Percentiles rank a stretch among this genome's conserved stretches.
Conservation (phyloP, 1,140 invertebrate genomes). For the Procambarus clarkii region DNA sequence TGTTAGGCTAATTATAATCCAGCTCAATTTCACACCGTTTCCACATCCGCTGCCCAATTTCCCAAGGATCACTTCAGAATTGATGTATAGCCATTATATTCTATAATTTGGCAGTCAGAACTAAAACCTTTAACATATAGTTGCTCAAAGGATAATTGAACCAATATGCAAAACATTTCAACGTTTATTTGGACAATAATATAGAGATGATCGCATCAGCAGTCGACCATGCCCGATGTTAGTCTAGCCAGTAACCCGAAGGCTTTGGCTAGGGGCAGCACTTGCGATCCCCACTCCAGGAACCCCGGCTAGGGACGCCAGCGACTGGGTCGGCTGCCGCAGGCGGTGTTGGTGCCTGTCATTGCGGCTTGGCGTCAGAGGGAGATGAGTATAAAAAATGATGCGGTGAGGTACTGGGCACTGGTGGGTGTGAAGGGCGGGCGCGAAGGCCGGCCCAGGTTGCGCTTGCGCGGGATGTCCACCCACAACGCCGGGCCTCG, state of each 20-base stretch:
- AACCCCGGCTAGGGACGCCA: conserved; percentile 11
- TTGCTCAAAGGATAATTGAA: too few species aligned
- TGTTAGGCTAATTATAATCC: too few species aligned
- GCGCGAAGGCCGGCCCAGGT: conserved; percentile 49
- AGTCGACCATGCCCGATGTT: conserved; percentile 59
- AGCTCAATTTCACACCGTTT: too few species aligned
- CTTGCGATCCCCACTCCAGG: conserved; percentile 48
- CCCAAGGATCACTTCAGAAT: too few species aligned
- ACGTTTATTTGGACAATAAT: conserved; percentile 64
- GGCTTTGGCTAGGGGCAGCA: conserved; percentile 18
- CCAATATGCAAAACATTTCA: conserved; percentile 48
- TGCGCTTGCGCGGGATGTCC: conserved; percentile 44
- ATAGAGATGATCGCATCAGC: conserved; percentile 60
- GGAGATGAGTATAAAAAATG: conserved; percentile 68
- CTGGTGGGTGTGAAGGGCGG: conserved; percentile 62
- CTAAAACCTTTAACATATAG: too few species aligned
- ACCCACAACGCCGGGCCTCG: conserved; percentile 59
- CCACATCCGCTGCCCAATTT: too few species aligned
- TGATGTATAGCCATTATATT: too few species aligned
- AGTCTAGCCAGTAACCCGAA: not conserved
- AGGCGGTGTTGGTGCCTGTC: conserved; percentile 51
- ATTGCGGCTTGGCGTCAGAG: conserved; percentile 61
- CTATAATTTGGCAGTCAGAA: too few species aligned
- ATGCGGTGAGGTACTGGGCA: conserved; percentile 68
- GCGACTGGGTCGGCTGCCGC: conserved; percentile 50